phyloP scores from a whole-genome alignment of 1,140 invertebrate genomes.

The Oncopodura yosiiana region DNA sequence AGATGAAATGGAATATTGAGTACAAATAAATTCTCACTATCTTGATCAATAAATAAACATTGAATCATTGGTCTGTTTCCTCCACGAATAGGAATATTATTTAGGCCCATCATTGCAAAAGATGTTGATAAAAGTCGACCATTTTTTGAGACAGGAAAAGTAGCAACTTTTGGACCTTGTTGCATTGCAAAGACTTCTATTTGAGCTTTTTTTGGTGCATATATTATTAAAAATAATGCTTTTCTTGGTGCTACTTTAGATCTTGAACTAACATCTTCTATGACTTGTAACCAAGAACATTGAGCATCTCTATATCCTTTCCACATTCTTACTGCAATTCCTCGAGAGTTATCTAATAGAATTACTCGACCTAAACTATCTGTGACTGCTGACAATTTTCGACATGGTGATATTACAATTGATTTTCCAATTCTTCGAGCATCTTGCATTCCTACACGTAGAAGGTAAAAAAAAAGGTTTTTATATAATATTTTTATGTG shows the following conservation, averaged over 20 bases:
- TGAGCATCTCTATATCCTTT: slow-evolving; percentile 90
- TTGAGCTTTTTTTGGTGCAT: slow-evolving; percentile 69
- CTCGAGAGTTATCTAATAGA: slow-evolving; percentile 68
- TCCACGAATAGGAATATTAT: slow-evolving; percentile 40
- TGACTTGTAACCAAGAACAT: slow-evolving; percentile 62
- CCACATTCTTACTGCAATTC: slow-evolving; percentile 73
- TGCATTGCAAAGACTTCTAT: slow-evolving; percentile 80
- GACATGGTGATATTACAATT: slow-evolving; percentile 67
- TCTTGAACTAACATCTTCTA: slow-evolving; percentile 48
- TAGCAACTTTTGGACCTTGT: slow-evolving; percentile 74
- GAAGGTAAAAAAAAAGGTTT: slow-evolving; percentile 8
- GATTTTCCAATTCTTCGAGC: slow-evolving; percentile 58
- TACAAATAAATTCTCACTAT: slow-evolving; percentile 67
- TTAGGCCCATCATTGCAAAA: slow-evolving; percentile 64
- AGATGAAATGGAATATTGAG: slow-evolving; percentile 82
- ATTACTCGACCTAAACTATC: slow-evolving; percentile 79
- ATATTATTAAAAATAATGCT: slow-evolving; percentile 72
- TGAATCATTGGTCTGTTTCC: slow-evolving; percentile 52
- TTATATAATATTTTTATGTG: neutral
- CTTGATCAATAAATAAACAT: slow-evolving; percentile 69
- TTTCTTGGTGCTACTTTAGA: slow-evolving; percentile 41
- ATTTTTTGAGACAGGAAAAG: slow-evolving; percentile 76
- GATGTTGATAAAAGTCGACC: slow-evolving; percentile 66
- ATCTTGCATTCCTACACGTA: slow-evolving; percentile 75
- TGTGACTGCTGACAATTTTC: slow-evolving; percentile 64